Conservation (phyloP, 2,113 vertebrate genomes). For the Eidolon helvum region DNA sequence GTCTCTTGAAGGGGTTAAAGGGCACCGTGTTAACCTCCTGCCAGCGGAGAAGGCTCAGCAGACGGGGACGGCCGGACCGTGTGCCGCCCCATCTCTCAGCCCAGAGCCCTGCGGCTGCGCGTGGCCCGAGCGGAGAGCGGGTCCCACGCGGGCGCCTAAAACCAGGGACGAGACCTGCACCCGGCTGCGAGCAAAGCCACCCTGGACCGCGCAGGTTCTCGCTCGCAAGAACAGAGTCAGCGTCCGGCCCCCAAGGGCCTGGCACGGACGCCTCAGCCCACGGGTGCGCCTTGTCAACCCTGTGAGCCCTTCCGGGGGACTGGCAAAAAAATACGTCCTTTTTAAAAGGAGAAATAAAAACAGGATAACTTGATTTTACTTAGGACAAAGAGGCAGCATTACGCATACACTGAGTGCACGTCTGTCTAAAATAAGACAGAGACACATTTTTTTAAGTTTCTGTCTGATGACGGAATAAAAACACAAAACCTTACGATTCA, state of each 20-base stretch:
- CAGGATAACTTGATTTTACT: not conserved
- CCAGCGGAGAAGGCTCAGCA: not conserved
- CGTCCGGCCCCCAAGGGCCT: not conserved
- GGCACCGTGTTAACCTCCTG: constrained; percentile 48
- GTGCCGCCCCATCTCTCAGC: not conserved
- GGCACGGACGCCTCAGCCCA: not conserved
- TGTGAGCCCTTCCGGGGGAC: not conserved
- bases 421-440: not conserved
- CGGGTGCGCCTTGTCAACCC: too few relatives aligned
- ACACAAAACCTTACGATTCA: not conserved
- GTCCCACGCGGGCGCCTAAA: accelerated
- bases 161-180: not conserved
- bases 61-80: not conserved
- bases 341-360: not conserved
- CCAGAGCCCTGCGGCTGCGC: not conserved
- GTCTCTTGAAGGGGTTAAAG: constrained; percentile 82
- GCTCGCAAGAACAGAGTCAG: not conserved
- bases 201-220: not conserved
- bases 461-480: not conserved
- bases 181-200: not conserved
- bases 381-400: not conserved
- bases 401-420: not conserved
- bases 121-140: not conserved
- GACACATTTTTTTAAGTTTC: not conserved
- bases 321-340: not conserved